Percentiles rank a stretch among this genome's conserved stretches.
Evolutionary conservation across 2,888 invertebrate species (phyloP).

Genomic region (Micoletzkya japonica): DNA sequence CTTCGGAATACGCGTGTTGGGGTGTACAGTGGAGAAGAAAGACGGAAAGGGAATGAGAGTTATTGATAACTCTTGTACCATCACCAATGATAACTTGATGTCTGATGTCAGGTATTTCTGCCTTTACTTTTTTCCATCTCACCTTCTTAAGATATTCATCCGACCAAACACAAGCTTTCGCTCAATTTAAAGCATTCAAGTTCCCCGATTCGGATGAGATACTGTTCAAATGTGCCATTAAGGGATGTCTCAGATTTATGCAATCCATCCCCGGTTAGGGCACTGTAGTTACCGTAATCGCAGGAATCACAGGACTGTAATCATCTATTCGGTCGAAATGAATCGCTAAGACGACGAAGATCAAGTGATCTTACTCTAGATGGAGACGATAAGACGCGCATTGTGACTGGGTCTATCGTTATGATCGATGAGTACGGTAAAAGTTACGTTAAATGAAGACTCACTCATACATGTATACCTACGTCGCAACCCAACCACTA

Average conservation of each 20-base stretch:
- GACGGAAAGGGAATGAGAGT: slow-evolving; percentile 40
- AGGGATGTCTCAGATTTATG: slow-evolving; percentile 38
- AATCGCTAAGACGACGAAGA: too few species aligned
- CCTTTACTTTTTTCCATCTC: too few species aligned
- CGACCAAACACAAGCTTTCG: slow-evolving; percentile 35
- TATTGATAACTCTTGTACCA: slow-evolving; percentile 43
- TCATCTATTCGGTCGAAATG: not conserved
- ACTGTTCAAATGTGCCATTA: slow-evolving; percentile 46
- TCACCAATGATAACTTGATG: slow-evolving; percentile 28
- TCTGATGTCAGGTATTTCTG: slow-evolving; percentile 27
- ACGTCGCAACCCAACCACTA: too few species aligned
- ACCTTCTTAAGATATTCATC: slow-evolving; percentile 38
- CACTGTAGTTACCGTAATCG: too few species aligned
- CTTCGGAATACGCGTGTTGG: slow-evolving; percentile 42
- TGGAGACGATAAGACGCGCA: too few species aligned
- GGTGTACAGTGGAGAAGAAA: slow-evolving; percentile 42
- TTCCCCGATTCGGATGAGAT: slow-evolving; percentile 49
- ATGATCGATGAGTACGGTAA: slow-evolving; percentile 22
- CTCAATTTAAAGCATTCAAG: slow-evolving; percentile 46
- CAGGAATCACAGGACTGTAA: not conserved
- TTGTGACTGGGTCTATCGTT: not conserved
- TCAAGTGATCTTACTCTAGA: too few species aligned
- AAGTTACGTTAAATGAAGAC: not conserved
- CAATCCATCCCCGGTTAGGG: too few species aligned
- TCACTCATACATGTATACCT: not conserved